These are phyloP conservation scores for Hippocampus barbouri DNA, from an alignment of 2,113 vertebrate genomes.

Conservation along the genomic window DNA sequence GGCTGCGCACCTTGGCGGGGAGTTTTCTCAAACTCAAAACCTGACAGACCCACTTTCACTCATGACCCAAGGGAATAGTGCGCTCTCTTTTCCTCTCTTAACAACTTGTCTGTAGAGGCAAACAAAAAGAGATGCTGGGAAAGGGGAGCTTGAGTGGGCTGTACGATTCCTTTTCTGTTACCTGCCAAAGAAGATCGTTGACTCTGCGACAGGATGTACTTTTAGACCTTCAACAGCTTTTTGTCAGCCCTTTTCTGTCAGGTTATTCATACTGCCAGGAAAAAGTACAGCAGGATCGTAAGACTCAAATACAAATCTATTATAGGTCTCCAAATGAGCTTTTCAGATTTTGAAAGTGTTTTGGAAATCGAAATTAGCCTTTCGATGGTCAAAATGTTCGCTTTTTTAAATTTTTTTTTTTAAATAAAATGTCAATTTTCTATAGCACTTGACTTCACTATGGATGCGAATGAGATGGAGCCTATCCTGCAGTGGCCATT, in stretches of 20 bases:
- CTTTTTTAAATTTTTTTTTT: too few species aligned
- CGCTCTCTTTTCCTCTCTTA: slow-evolving; percentile 38
- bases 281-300: neutral
- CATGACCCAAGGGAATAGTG: slow-evolving; percentile 42
- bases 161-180: slow-evolving; percentile 48
- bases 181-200: slow-evolving; percentile 12
- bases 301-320: neutral
- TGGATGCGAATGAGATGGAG: too few species aligned
- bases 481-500: too few species aligned
- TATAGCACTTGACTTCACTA: too few species aligned
- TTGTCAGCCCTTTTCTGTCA: neutral
- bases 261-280: neutral
- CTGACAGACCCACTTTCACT: slow-evolving; percentile 38
- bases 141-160: slow-evolving; percentile 34
- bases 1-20: slow-evolving; percentile 3
- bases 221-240: neutral
- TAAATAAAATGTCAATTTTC: too few species aligned
- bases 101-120: slow-evolving; percentile 45
- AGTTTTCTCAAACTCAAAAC: slow-evolving; percentile 30
- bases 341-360: neutral
- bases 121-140: slow-evolving; percentile 38
- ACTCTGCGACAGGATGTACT: slow-evolving; percentile 20
- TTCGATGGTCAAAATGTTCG: neutral
- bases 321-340: neutral
- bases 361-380: neutral